Percentiles rank a stretch among this genome's conserved stretches.
Evolutionary conservation across 2,113 vertebrate genomes (phyloP).

Genomic region (Mastomys natalensis): DNA sequence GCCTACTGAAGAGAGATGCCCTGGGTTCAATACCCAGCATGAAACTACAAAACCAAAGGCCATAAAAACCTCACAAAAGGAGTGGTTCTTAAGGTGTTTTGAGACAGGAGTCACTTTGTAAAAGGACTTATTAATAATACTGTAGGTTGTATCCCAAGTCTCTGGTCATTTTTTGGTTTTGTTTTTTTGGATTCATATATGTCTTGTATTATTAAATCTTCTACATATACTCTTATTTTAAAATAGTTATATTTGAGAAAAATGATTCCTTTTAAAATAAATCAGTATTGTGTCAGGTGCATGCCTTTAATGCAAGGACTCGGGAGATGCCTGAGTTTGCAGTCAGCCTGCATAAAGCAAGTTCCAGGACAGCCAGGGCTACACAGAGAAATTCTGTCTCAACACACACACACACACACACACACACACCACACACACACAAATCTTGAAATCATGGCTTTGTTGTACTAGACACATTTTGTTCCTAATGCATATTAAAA

Average conservation of each 20-base stretch:
- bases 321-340: neutral
- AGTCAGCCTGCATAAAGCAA: neutral
- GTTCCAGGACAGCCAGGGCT: neutral
- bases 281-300: neutral
- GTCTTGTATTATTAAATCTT: neutral
- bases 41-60: neutral
- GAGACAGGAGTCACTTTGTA: neutral
- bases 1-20: neutral
- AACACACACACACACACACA: neutral
- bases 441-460: conserved; percentile 24
- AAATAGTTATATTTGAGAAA: conserved; percentile 36
- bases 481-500: neutral
- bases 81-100: neutral
- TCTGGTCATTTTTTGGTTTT: neutral
- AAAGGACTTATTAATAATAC: neutral
- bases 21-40: neutral
- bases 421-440: neutral
- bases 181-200: neutral
- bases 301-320: neutral
- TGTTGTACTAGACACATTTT: neutral
- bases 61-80: neutral
- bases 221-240: neutral
- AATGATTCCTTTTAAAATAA: neutral
- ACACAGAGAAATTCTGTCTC: neutral
- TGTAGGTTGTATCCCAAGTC: neutral